phyloP scores from a whole-genome alignment of 1,140 invertebrate genomes.

The Neuroterus valhalla region DNA sequence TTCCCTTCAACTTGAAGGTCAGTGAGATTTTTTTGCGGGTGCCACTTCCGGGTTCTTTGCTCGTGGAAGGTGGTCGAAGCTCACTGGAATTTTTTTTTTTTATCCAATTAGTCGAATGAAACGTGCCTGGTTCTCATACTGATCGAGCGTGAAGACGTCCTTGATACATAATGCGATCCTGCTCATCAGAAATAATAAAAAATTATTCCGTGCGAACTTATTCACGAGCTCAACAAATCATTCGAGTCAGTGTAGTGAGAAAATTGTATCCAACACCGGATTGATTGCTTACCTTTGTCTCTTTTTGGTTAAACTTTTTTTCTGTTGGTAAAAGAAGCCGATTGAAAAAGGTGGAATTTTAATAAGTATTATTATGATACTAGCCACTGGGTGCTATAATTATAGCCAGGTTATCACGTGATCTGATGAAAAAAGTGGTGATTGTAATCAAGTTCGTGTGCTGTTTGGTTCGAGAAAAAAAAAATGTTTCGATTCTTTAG shows the following conservation, averaged over 20 bases:
- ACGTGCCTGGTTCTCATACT: too few relatives aligned
- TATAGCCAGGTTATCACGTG: background rate
- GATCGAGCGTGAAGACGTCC: background rate
- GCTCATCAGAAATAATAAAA: background rate
- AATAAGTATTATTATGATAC: slow-evolving; percentile 16
- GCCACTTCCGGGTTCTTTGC: slow-evolving; percentile 2
- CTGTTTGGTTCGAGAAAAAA: background rate
- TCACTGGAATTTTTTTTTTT: background rate
- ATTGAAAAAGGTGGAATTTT: slow-evolving; percentile 1
- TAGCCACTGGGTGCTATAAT: slow-evolving; percentile 4
- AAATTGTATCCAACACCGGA: background rate
- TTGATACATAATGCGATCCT: background rate
- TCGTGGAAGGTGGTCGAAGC: background rate
- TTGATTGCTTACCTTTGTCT: slow-evolving; percentile 19
- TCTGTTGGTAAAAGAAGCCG: background rate
- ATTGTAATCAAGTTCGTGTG: background rate
- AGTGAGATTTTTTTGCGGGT: background rate
- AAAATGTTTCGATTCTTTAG: background rate
- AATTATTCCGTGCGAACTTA: slow-evolving; percentile 16
- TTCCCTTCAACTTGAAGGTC: too few relatives aligned
- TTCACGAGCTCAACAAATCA: background rate
- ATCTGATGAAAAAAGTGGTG: slow-evolving; percentile 11
- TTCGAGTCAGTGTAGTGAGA: background rate
- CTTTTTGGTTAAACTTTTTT: background rate
- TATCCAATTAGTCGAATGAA: too few relatives aligned